Evolutionary conservation across 2,113 vertebrate genomes (phyloP).

Genomic region (Trichomycterus rosablanca): DNA sequence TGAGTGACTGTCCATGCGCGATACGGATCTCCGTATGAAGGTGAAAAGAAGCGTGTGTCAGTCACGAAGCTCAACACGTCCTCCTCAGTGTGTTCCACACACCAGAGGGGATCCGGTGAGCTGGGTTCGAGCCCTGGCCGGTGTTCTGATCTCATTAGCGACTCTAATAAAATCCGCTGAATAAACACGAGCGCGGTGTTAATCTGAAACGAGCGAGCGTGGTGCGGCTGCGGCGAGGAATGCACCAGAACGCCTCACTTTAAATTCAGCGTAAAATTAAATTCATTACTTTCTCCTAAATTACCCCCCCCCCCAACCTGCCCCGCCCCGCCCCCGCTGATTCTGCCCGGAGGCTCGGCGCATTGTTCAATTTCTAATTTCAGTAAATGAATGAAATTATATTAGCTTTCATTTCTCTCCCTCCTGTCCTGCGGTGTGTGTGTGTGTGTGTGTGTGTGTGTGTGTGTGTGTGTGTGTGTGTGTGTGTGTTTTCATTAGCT

Average conservation of each 20-base stretch:
- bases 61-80: no score
- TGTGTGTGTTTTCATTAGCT: conserved; percentile 46
- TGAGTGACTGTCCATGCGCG: no score
- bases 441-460: no score
- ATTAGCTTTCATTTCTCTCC: conserved; percentile 12
- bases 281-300: conserved; percentile 55
- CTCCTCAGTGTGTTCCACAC: no score
- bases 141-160: conserved; percentile 58
- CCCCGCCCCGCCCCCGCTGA: conserved; percentile 27
- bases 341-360: conserved; percentile 54
- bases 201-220: conserved; percentile 47
- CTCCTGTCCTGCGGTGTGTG: no score
- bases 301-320: conserved; percentile 34
- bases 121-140: conserved; percentile 48
- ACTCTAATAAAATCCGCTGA: conserved; percentile 57
- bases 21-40: no score
- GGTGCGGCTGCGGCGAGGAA: conserved; percentile 37
- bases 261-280: conserved; percentile 55
- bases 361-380: conserved; percentile 63
- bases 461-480: no score
- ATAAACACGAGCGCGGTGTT: conserved; percentile 50
- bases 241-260: conserved; percentile 50
- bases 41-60: no score
- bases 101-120: conserved; percentile 47
- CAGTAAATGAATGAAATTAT: conserved; percentile 55